Percentiles rank a stretch among this genome's conserved stretches.
phyloP scores from a whole-genome alignment of 2,113 vertebrate species.

The Erpornis zantholeuca region DNA sequence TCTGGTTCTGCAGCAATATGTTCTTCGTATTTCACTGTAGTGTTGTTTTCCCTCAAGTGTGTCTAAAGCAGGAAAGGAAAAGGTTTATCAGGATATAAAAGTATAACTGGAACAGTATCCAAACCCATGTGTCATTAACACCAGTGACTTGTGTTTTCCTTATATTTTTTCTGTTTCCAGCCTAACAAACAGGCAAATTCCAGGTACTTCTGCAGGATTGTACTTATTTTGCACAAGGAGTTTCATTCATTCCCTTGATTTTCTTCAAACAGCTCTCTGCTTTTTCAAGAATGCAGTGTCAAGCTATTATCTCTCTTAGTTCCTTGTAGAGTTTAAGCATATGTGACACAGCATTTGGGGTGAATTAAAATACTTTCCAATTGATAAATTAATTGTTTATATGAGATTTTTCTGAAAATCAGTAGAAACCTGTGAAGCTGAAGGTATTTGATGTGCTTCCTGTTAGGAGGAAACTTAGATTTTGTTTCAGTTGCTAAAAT shows the following conservation, averaged over 20 bases:
- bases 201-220: background rate
- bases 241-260: background rate
- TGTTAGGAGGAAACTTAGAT: background rate
- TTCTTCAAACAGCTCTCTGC: background rate
- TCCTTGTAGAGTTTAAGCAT: background rate
- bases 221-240: background rate
- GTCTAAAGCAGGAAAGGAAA: background rate
- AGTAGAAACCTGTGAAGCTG: background rate
- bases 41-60: background rate
- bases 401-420: background rate
- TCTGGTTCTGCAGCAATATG: background rate
- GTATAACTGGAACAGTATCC: background rate
- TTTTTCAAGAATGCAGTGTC: background rate
- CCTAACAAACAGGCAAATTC: background rate
- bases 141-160: background rate
- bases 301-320: background rate
- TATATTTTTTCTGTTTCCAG: background rate
- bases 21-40: background rate
- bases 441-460: background rate
- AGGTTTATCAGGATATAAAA: background rate
- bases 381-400: background rate
- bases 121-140: background rate
- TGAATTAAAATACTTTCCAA: background rate
- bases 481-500: background rate
- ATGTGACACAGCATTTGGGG: background rate